A percentile compares a stretch with the other conserved stretches of the same genome.
These are phyloP conservation scores for Latrodectus geometricus DNA, from an alignment of 1,140 invertebrate genomes.

Conservation along the genomic window DNA sequence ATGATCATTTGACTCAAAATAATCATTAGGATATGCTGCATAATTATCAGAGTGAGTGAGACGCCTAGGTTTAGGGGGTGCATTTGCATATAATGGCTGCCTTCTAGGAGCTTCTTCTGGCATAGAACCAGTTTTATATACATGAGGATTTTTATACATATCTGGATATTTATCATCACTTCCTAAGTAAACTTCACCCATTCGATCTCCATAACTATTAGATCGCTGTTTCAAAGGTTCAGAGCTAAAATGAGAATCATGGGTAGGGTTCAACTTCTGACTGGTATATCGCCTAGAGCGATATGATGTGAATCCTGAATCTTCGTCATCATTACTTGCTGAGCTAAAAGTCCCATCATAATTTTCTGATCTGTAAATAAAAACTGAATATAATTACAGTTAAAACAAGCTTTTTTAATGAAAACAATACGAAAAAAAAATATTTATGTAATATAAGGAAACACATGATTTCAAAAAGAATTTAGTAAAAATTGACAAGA, in stretches of 20 bases:
- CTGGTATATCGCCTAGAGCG: slow-evolving; percentile 55
- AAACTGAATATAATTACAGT: not conserved
- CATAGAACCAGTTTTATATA: slow-evolving; percentile 4
- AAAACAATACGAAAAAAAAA: not conserved
- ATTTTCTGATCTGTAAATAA: slow-evolving; percentile 44
- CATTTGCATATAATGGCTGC: slow-evolving; percentile 89
- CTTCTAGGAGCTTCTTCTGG: slow-evolving; percentile 8
- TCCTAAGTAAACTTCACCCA: slow-evolving; percentile 58
- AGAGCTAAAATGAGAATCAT: slow-evolving; percentile 13
- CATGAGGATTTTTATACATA: slow-evolving; percentile 44
- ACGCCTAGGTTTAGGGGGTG: slow-evolving; percentile 85
- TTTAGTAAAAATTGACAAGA: too few species aligned
- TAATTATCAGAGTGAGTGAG: slow-evolving; percentile 64
- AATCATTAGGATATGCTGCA: slow-evolving; percentile 43
- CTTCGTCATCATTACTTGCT: slow-evolving; percentile 63
- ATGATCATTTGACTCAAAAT: slow-evolving; percentile 43
- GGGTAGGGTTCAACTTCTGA: slow-evolving; percentile 28
- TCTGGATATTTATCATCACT: slow-evolving; percentile 64
- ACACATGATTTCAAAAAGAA: not conserved
- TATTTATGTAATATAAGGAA: not conserved
- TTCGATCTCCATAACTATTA: slow-evolving; percentile 49
- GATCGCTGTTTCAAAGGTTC: slow-evolving; percentile 47
- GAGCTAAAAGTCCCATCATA: slow-evolving; percentile 33
- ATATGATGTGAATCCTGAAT: slow-evolving; percentile 65
- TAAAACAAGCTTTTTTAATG: not conserved